Conservation (phyloP, 2,888 invertebrate species). For the Ichneumon xanthorius region DNA sequence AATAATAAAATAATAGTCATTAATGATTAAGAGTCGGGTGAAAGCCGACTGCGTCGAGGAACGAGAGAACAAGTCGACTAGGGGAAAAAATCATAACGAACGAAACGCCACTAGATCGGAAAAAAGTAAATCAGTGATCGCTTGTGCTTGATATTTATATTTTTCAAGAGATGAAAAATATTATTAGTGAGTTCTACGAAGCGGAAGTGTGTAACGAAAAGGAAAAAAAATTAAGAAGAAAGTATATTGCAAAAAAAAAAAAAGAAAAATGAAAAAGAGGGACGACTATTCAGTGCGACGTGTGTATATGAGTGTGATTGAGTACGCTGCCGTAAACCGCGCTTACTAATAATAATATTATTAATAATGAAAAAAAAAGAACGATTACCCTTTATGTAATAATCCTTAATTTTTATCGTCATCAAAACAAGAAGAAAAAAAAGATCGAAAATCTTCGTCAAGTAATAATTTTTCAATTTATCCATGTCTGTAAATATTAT, state of each 20-base stretch:
- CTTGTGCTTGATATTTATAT: constrained; percentile 83
- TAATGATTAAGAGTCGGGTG: constrained; percentile 80
- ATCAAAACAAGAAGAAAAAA: constrained; percentile 67
- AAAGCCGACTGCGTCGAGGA: constrained; percentile 62
- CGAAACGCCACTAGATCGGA: constrained; percentile 58
- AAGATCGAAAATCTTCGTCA: constrained; percentile 60
- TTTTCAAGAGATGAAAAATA: constrained; percentile 76
- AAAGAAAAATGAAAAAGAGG: constrained; percentile 55
- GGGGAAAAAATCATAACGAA: constrained; percentile 47
- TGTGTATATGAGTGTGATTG: constrained; percentile 70
- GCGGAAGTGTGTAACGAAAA: constrained; percentile 44
- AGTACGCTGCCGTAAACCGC: constrained; percentile 78
- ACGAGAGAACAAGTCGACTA: constrained; percentile 50
- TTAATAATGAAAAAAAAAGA: constrained; percentile 57
- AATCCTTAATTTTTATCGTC: constrained; percentile 80
- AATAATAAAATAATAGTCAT: constrained; percentile 78
- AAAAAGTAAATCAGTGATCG: constrained; percentile 72
- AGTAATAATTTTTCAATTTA: constrained; percentile 75
- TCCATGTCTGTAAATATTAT: constrained; percentile 82
- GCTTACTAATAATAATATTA: constrained; percentile 81
- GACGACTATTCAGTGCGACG: constrained; percentile 73
- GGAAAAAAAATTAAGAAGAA: constrained; percentile 27
- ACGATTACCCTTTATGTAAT: constrained; percentile 78
- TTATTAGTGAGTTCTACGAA: constrained; percentile 65
- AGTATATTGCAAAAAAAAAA: constrained; percentile 28